phyloP scores from a whole-genome alignment of 1,140 invertebrate species.

The Brachionus plicatilis region DNA sequence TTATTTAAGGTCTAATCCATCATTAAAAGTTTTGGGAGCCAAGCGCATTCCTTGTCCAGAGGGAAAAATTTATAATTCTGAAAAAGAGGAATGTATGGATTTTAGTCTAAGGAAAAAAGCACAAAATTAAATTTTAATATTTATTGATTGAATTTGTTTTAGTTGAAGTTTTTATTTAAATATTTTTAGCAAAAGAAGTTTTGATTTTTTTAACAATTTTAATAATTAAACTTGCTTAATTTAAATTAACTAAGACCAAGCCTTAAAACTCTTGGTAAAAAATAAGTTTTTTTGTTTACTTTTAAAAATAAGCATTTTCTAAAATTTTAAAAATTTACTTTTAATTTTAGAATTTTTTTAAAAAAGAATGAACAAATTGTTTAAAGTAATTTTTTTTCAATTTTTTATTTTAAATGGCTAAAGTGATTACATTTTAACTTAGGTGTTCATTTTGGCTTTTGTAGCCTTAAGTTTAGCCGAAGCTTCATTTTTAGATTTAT shows the following conservation, averaged over 20 bases:
- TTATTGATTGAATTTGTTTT: no score
- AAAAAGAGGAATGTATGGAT: not conserved
- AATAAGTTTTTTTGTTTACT: not conserved
- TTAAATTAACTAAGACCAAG: not conserved
- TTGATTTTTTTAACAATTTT: not conserved
- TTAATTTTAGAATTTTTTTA: not conserved
- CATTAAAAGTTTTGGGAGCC: not conserved
- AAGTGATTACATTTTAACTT: no score
- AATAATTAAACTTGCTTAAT: not conserved
- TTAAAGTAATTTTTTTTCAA: not conserved
- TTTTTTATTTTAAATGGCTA: no score
- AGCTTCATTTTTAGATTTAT: not conserved
- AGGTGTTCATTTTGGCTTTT: slow-evolving; percentile 19
- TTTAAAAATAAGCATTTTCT: not conserved
- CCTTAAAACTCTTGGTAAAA: not conserved
- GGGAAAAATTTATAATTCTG: not conserved
- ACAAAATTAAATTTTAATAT: not conserved
- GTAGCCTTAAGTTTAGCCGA: not conserved
- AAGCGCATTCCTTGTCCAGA: not conserved
- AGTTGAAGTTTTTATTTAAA: not conserved
- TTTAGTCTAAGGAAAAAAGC: not conserved
- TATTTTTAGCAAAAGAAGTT: not conserved
- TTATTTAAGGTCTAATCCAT: not conserved
- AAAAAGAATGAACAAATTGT: not conserved
- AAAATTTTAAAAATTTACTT: not conserved